These are phyloP conservation scores for Chrysaora quinquecirrha DNA, from an alignment of 30 jellyfish, hydroid and myxozoan species.

Conservation along the genomic window DNA sequence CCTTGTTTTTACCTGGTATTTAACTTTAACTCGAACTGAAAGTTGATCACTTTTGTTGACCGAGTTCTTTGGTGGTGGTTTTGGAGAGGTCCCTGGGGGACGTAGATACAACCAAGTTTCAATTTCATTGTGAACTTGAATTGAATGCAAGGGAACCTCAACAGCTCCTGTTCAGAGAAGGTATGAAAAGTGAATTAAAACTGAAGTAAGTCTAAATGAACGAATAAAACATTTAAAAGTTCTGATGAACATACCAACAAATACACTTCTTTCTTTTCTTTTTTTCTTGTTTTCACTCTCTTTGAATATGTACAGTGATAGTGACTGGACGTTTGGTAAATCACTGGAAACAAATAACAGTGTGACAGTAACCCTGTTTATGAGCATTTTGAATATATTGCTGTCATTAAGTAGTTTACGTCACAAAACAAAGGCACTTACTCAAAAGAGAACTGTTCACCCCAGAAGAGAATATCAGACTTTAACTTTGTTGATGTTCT, in stretches of 20 bases:
- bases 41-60: constrained; percentile 58
- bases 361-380: no score
- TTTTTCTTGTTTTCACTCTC: constrained; percentile 88
- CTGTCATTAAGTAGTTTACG: no score
- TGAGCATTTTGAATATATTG: no score
- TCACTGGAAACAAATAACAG: no score
- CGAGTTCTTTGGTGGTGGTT: constrained; percentile 54
- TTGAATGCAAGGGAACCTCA: constrained; percentile 73
- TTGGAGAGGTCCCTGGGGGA: constrained; percentile 86
- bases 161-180: constrained; percentile 50
- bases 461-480: constrained; percentile 89
- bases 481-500: constrained; percentile 85
- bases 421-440: constrained; percentile 30
- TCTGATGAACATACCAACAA: constrained; percentile 58
- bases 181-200: background rate
- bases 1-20: constrained; percentile 74
- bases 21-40: constrained; percentile 72
- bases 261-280: constrained; percentile 72
- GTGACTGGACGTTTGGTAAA: constrained; percentile 66
- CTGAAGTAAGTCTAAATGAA: background rate
- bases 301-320: constrained; percentile 71
- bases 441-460: constrained; percentile 86
- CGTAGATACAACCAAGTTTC: constrained; percentile 80
- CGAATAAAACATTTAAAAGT: background rate
- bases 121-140: constrained; percentile 74